Percentiles rank a stretch among this genome's conserved stretches.
Conservation (phyloP, 2,797 vertebrate genomes). For the Thamnophis elegans region DNA sequence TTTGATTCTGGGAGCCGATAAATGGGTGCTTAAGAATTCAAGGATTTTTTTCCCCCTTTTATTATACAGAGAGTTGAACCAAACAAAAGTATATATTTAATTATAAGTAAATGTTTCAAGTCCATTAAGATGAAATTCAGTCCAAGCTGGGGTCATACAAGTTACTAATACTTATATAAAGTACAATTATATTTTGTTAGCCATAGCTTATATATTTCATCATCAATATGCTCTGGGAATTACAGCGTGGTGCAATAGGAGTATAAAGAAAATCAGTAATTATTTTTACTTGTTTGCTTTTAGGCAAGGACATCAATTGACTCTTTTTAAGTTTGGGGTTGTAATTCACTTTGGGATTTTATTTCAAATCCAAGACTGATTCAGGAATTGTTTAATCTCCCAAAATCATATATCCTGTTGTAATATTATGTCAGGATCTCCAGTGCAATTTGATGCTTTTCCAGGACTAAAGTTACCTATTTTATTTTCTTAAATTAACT, state of each 20-base stretch:
- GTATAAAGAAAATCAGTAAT: background rate
- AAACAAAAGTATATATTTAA: conserved; percentile 6
- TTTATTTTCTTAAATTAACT: background rate
- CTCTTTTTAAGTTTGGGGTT: background rate
- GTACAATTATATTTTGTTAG: background rate
- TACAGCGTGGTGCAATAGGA: background rate
- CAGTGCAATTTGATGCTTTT: background rate
- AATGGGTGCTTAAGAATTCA: conserved; percentile 11
- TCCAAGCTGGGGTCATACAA: background rate
- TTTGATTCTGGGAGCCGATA: conserved; percentile 24
- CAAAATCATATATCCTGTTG: background rate
- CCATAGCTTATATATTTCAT: background rate
- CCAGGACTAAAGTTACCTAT: background rate
- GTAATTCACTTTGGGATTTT: background rate
- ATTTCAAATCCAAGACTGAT: background rate
- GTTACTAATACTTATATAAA: background rate
- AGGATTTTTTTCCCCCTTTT: accelerated
- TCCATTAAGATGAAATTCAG: background rate
- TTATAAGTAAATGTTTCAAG: conserved; percentile 13
- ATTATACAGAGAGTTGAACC: background rate
- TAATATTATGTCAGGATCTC: background rate
- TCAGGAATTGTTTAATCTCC: background rate
- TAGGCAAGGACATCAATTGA: background rate
- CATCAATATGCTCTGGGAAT: background rate
- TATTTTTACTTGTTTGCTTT: background rate